These are phyloP conservation scores for Mizuhopecten yessoensis DNA, from an alignment of 1,140 invertebrate genomes.

Conservation along the genomic window DNA sequence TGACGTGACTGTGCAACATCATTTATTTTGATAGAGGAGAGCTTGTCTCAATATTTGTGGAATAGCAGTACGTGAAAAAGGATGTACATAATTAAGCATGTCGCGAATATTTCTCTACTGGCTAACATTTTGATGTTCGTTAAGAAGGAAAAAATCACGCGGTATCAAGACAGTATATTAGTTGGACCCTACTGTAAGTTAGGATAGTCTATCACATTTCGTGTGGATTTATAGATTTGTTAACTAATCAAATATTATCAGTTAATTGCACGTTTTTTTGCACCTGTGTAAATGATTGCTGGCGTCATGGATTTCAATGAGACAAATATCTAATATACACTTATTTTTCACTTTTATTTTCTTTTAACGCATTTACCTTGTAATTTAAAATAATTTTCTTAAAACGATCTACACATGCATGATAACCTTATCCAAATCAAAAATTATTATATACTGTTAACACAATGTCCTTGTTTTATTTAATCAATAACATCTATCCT, in stretches of 20 bases:
- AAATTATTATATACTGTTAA: too few species aligned
- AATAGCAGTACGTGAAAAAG: background rate
- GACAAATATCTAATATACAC: too few species aligned
- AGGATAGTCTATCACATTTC: background rate
- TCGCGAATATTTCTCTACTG: background rate
- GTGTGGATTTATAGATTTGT: background rate
- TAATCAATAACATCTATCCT: too few species aligned
- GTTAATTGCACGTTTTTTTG: too few species aligned
- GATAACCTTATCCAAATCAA: too few species aligned
- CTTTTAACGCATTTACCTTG: too few species aligned
- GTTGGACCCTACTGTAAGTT: background rate
- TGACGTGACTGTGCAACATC: background rate
- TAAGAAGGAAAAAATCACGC: background rate
- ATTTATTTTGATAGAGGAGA: background rate
- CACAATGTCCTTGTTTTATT: too few species aligned
- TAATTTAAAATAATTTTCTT: too few species aligned
- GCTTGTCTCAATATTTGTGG: background rate
- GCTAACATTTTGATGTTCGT: background rate
- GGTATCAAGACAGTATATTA: background rate
- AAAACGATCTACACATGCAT: too few species aligned
- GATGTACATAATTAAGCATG: background rate
- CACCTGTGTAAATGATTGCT: too few species aligned
- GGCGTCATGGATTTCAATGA: too few species aligned
- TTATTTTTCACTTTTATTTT: too few species aligned
- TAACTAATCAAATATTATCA: background rate